Conservation (phyloP, 2,888 invertebrate genomes). For the Clunio marinus region DNA sequence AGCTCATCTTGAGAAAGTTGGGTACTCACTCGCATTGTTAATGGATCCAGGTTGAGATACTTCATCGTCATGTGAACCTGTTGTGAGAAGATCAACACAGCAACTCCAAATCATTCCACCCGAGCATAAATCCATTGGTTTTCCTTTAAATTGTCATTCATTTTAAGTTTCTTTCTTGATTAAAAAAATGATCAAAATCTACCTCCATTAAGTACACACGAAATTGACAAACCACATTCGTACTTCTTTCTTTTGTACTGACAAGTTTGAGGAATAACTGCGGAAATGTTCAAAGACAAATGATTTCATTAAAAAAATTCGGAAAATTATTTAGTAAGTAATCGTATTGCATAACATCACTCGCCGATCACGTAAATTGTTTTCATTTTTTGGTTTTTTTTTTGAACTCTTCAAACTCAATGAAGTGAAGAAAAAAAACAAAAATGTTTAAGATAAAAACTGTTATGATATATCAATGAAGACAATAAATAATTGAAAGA, state of each 20-base stretch:
- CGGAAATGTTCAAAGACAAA: no score
- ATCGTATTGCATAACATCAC: slow-evolving; percentile 4
- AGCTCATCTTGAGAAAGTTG: slow-evolving; percentile 21
- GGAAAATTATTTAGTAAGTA: background rate
- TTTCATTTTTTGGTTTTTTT: background rate
- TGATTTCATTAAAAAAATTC: no score
- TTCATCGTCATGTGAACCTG: slow-evolving; percentile 59
- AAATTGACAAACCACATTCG: slow-evolving; percentile 85
- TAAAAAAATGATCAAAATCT: no score
- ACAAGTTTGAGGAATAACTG: slow-evolving; percentile 86
- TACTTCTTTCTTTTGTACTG: slow-evolving; percentile 81
- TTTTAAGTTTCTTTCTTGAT: background rate
- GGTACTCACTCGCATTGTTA: slow-evolving; percentile 82
- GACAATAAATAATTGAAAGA: no score
- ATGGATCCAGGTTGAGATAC: slow-evolving; percentile 60
- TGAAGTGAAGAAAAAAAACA: slow-evolving; percentile 13
- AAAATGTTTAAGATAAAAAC: no score
- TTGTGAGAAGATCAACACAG: slow-evolving; percentile 64
- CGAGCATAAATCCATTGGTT: slow-evolving; percentile 83
- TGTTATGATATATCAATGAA: background rate
- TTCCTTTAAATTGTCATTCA: no score
- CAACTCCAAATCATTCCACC: slow-evolving; percentile 95
- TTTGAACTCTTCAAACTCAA: no score
- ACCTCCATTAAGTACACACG: slow-evolving; percentile 77
- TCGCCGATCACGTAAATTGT: background rate